Percentiles rank a stretch among this genome's conserved stretches.
phyloP scores from a whole-genome alignment of 2,888 invertebrate species.

The Automeris io region DNA sequence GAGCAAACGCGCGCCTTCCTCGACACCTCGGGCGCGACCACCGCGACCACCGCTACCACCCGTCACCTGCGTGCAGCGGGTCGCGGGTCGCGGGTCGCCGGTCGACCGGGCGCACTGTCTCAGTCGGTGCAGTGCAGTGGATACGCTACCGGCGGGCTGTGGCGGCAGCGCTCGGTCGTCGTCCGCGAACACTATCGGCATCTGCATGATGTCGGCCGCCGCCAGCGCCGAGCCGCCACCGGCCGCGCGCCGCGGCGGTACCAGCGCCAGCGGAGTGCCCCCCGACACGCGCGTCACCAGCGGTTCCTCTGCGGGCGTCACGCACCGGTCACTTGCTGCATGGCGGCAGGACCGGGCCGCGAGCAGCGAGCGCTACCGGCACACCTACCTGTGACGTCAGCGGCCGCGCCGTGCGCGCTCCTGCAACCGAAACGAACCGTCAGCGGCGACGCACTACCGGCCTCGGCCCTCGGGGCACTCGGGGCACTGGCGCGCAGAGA shows the following conservation, averaged over 20 bases:
- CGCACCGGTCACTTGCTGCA: neutral
- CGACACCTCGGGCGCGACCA: neutral
- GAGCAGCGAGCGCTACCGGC: conserved; percentile 1
- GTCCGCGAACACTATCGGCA: conserved; percentile 79
- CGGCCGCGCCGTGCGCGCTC: no score
- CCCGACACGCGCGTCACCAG: conserved; percentile 42
- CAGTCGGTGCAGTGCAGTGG: no score
- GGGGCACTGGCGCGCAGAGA: conserved; percentile 7
- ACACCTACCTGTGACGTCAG: no score
- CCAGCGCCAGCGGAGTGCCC: conserved; percentile 38
- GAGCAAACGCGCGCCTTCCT: no score
- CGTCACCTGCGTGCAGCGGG: conserved; percentile 4
- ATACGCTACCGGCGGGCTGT: no score
- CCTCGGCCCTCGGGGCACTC: no score
- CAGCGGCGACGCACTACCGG: no score
- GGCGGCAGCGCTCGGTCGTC: conserved; percentile 39
- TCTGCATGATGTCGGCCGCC: conserved; percentile 73
- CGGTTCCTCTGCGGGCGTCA: conserved; percentile 29
- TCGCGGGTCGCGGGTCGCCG: no score
- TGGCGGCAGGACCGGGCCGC: neutral
- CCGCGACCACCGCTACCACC: no score
- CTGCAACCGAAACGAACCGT: no score
- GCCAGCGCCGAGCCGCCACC: conserved; percentile 16
- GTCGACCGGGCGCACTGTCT: no score
- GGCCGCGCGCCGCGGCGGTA: conserved; percentile 28